Base-by-base conservation (phyloP, 2,888 invertebrate species). In the Clostera curtula region DNA sequence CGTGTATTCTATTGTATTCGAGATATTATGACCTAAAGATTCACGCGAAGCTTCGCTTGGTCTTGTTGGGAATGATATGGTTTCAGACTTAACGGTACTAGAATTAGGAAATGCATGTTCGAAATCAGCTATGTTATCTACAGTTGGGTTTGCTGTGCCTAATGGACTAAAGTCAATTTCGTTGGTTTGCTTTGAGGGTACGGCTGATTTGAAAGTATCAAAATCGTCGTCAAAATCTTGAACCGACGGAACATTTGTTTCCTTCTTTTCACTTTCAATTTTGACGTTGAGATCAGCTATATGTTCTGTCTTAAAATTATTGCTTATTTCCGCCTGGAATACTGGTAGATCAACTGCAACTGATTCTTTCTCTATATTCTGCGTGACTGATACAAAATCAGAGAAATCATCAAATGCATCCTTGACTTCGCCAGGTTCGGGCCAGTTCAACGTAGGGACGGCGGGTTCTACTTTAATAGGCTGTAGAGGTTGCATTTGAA, bases 361-460 rank as follows among this genome's bases (percentile, higher is more conserved):
- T n/a, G n/a, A n/a, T n/a, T n/a, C n/a, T n/a, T n/a, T n/a, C n/a
- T n/a, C n/a, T n/a, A n/a, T n/a, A n/a, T n/a, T n/a, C n/a, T n/a
- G n/a, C 8, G 70, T 51, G 44, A 49, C 69, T 11, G 74, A 67
- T 19, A 73, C 50, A 36, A 82, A 79, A 38, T 82, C 77, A 5
- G 82, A 60, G 42, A 83, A 83, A 41, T 79, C 76, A 23, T 79
- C 74, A 55, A 79, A 83, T 2, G 67, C 70, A 34, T 67, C 73
- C 43, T 79, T 83, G 0, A 85, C 74, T 51, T 84, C 71, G 3
- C 85, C 84, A 31, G 85, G 85, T 34, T 76, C 72, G 7, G 85
- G 85, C 85, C 85, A 85, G 38, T 85, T 85, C 13, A 85, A 54
- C n/a, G 71, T 68, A 5, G 84, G 83, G 39, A 73, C 65, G 7